A percentile compares a stretch with the other conserved stretches of the same genome.
phyloP scores from a whole-genome alignment of 1,140 invertebrate genomes.

The Drosophila fuyamai region DNA sequence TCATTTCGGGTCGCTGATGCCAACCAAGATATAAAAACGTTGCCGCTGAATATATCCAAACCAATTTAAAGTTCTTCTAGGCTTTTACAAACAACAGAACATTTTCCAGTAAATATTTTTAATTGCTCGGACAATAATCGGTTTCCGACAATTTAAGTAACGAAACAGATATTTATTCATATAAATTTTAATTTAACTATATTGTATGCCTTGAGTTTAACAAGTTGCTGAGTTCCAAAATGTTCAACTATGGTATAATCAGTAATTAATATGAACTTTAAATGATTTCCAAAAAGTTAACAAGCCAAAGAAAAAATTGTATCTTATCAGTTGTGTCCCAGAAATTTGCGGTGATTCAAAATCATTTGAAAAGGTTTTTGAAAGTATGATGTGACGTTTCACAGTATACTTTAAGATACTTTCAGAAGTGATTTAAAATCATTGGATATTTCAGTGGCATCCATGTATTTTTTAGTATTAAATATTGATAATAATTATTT shows the following conservation, averaged over 20 bases:
- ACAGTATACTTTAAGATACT: neutral
- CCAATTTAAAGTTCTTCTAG: conserved; percentile 80
- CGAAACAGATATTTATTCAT: conserved; percentile 24
- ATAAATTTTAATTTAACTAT: conserved; percentile 55
- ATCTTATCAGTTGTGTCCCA: conserved; percentile 1
- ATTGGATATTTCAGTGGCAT: conserved; percentile 1
- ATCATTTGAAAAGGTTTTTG: neutral
- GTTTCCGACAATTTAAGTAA: conserved; percentile 41
- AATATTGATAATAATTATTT: conserved; percentile 1
- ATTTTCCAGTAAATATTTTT: conserved; percentile 70
- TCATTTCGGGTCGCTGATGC: conserved; percentile 46
- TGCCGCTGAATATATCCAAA: conserved; percentile 82
- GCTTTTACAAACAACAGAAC: conserved; percentile 85
- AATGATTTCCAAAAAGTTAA: conserved; percentile 24
- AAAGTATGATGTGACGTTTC: neutral
- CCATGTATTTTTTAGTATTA: conserved; percentile 2
- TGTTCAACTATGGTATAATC: conserved; percentile 32
- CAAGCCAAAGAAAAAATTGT: conserved; percentile 22
- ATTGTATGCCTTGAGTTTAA: conserved; percentile 69
- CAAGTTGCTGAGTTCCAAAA: conserved; percentile 64
- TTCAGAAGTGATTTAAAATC: conserved; percentile 7
- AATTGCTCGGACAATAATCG: conserved; percentile 63
- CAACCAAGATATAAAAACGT: conserved; percentile 43
- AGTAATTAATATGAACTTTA: conserved; percentile 55
- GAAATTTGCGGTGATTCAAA: neutral